phyloP scores from a whole-genome alignment of 2,888 invertebrate species.

The Nowickia ferox region DNA sequence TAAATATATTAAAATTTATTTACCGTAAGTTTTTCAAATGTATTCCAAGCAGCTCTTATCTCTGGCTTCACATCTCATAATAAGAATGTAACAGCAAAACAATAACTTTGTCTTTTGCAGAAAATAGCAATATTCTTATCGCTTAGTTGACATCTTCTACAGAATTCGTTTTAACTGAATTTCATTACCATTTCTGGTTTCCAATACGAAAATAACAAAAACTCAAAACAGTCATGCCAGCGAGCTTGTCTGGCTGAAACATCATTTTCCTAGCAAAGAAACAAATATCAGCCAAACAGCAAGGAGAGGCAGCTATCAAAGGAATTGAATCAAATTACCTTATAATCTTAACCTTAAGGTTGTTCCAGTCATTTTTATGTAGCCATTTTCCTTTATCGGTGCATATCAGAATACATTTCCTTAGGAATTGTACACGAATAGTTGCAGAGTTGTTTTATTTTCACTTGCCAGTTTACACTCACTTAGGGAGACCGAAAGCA shows the following conservation, averaged over 20 bases:
- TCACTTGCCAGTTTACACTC: slow-evolving; percentile 46
- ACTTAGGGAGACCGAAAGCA: slow-evolving; percentile 43
- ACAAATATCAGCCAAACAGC: slow-evolving; percentile 4
- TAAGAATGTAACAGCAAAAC: slow-evolving; percentile 3
- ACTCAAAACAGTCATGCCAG: slow-evolving; percentile 10
- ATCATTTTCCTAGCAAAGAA: slow-evolving; percentile 19
- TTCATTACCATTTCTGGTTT: not conserved
- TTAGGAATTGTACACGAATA: slow-evolving; percentile 40
- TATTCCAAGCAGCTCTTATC: no score
- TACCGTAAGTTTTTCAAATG: slow-evolving; percentile 55
- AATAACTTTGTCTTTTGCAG: slow-evolving; percentile 13
- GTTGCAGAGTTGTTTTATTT: slow-evolving; percentile 49
- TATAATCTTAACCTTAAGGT: slow-evolving; percentile 83
- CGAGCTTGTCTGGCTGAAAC: slow-evolving; percentile 33
- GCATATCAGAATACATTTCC: slow-evolving; percentile 38
- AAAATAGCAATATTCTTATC: slow-evolving; percentile 64
- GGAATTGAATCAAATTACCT: slow-evolving; percentile 84
- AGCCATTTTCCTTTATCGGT: slow-evolving; percentile 10
- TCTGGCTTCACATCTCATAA: slow-evolving; percentile 3
- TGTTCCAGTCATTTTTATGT: slow-evolving; percentile 23
- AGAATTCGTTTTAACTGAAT: slow-evolving; percentile 42
- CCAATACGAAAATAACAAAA: slow-evolving; percentile 5
- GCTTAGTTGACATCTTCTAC: slow-evolving; percentile 60
- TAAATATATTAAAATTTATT: slow-evolving; percentile 39
- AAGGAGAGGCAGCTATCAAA: slow-evolving; percentile 78